These are phyloP conservation scores for Alethe castanea DNA, from an alignment of 2,113 vertebrate species.

Conservation along the genomic window DNA sequence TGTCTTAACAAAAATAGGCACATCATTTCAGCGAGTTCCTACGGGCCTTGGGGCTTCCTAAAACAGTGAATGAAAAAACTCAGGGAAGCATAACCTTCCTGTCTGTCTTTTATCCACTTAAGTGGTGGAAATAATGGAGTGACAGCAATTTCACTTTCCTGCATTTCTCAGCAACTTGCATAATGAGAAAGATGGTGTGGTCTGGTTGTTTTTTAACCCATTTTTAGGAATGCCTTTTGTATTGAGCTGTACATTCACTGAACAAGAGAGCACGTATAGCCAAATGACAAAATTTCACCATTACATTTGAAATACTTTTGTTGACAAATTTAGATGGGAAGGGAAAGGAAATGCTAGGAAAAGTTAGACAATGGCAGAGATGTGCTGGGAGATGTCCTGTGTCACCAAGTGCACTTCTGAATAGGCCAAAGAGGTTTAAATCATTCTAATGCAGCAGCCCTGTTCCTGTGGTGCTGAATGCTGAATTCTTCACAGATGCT, in stretches of 20 bases:
- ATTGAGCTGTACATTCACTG: not conserved
- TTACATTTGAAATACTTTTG: not conserved
- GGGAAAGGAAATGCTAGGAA: not conserved
- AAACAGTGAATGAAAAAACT: slow-evolving; percentile 17
- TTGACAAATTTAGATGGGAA: not conserved
- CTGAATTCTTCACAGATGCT: not conserved
- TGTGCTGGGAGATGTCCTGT: not conserved
- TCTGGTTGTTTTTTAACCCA: not conserved
- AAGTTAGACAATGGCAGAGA: not conserved
- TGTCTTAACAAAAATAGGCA: slow-evolving; percentile 7
- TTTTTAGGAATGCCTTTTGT: not conserved
- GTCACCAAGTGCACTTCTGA: not conserved
- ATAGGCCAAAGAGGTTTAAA: not conserved
- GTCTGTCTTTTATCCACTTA: not conserved
- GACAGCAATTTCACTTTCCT: not conserved
- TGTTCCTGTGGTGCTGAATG: not conserved
- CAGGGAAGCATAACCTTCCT: slow-evolving; percentile 1
- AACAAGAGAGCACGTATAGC: not conserved
- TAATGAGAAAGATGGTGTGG: not conserved
- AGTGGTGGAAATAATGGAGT: not conserved
- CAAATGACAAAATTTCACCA: not conserved
- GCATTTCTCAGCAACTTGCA: not conserved
- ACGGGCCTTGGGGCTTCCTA: not conserved
- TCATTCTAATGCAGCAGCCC: not conserved
- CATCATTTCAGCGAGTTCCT: not conserved